phyloP scores from a whole-genome alignment of 2,797 vertebrate species.

The Typhlichthys eigenmanni region DNA sequence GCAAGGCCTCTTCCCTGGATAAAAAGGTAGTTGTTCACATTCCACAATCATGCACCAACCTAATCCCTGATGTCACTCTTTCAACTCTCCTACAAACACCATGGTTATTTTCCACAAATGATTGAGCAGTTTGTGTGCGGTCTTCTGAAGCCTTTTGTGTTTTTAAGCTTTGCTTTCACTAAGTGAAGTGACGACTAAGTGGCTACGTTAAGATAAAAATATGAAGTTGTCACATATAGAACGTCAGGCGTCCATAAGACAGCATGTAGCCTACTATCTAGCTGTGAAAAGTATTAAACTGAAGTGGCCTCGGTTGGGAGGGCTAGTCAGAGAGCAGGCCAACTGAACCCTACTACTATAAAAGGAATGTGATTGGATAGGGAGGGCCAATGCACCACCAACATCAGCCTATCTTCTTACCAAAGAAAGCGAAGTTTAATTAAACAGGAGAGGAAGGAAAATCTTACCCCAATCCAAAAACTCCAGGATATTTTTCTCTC shows the following conservation, averaged over 20 bases:
- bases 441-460: slow-evolving; percentile 2
- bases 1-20: slow-evolving; percentile 66
- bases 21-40: slow-evolving; percentile 79
- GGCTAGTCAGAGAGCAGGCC: slow-evolving; percentile 49
- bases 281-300: neutral
- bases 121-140: slow-evolving; percentile 54
- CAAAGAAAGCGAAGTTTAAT: slow-evolving; percentile 28
- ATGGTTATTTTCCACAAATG: slow-evolving; percentile 47
- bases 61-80: slow-evolving; percentile 65
- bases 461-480: slow-evolving; percentile 97
- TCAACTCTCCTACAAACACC: slow-evolving; percentile 35
- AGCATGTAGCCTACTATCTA: slow-evolving; percentile 17
- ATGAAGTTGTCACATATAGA: slow-evolving; percentile 18
- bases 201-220: neutral
- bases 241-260: slow-evolving; percentile 24
- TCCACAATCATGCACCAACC: slow-evolving; percentile 81
- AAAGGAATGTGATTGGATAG: slow-evolving; percentile 75
- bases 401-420: slow-evolving; percentile 56
- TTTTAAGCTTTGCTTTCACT: slow-evolving; percentile 25
- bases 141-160: slow-evolving; percentile 35
- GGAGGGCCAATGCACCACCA: slow-evolving; percentile 70
- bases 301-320: slow-evolving; percentile 39
- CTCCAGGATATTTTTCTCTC: slow-evolving; percentile 95
- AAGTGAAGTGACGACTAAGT: neutral
- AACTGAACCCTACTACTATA: slow-evolving; percentile 69